Conservation (phyloP, 2,888 invertebrate species). For the Acrobasis repandana region DNA sequence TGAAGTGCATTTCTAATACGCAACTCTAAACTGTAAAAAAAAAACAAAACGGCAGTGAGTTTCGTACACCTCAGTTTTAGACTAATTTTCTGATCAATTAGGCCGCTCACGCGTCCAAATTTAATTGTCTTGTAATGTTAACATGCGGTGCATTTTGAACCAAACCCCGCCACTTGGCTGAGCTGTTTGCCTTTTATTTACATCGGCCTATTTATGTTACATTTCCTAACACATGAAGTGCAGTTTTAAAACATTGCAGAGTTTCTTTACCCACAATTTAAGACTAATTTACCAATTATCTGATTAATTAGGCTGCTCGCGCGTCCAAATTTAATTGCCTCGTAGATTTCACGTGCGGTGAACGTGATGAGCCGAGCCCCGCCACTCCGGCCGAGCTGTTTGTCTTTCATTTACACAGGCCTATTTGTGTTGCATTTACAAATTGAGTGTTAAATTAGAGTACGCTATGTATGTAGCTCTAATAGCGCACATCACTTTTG, state of each 20-base stretch:
- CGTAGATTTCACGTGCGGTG: background rate
- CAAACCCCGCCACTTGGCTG: background rate
- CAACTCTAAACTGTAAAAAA: too few relatives aligned
- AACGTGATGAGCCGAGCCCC: background rate
- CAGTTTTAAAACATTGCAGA: too few relatives aligned
- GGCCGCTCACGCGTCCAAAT: background rate
- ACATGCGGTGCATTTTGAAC: background rate
- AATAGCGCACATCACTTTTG: too few relatives aligned
- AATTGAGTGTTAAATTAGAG: too few relatives aligned
- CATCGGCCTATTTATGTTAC: background rate
- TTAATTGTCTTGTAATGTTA: background rate
- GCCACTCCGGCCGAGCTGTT: background rate
- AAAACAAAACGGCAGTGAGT: too few relatives aligned
- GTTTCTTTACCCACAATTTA: too few relatives aligned
- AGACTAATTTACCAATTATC: too few relatives aligned
- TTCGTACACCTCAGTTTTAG: too few relatives aligned
- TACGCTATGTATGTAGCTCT: too few relatives aligned
- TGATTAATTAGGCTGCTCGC: background rate
- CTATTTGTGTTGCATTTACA: background rate
- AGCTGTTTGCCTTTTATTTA: constrained; percentile 4
- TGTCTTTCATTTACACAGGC: constrained; percentile 5
- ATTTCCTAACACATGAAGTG: too few relatives aligned
- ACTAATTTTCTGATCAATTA: background rate
- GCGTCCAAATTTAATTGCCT: constrained; percentile 4
- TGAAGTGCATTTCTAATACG: too few relatives aligned